Percentiles rank a stretch among this genome's conserved stretches.
Evolutionary conservation across 2,888 invertebrate genomes (phyloP).

Genomic region (Phytoseiulus persimilis): DNA sequence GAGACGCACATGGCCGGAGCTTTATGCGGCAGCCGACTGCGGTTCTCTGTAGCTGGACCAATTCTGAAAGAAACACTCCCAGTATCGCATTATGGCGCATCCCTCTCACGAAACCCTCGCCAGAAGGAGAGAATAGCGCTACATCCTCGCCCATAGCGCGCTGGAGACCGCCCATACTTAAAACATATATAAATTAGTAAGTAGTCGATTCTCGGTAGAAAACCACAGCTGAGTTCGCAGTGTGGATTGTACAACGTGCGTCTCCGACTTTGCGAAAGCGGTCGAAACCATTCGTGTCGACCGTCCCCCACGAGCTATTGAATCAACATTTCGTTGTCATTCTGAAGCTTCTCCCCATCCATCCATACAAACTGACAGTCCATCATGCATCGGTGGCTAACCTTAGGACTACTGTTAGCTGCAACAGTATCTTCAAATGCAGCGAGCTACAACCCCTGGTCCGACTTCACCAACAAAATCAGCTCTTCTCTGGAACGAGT

Average conservation of each 20-base stretch:
- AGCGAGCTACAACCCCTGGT: not conserved
- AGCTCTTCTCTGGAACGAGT: not conserved
- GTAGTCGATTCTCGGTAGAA: conserved; percentile 28
- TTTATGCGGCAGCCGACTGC: not conserved
- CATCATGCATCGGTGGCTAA: conserved; percentile 17
- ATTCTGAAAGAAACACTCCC: conserved; percentile 26
- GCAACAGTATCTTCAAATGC: conserved; percentile 10
- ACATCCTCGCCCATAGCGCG: conserved; percentile 26
- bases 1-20: not conserved
- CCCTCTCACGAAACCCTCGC: conserved; percentile 6
- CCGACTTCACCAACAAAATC: conserved; percentile 12
- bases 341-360: not conserved
- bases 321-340: not conserved
- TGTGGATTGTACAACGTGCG: conserved; percentile 21
- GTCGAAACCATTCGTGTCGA: not conserved
- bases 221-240: conserved; percentile 19
- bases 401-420: conserved; percentile 18
- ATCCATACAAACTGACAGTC: not conserved
- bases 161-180: conserved; percentile 38
- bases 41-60: not conserved
- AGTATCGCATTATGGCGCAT: conserved; percentile 30
- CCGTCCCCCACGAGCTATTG: not conserved
- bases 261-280: not conserved
- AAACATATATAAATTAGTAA: conserved; percentile 39
- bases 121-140: conserved; percentile 12